Evolutionary conservation across 2,797 vertebrate genomes (phyloP), one percentile per base, ranked within the genome.

Genomic region (Paedocypris micromegethes): DNA sequence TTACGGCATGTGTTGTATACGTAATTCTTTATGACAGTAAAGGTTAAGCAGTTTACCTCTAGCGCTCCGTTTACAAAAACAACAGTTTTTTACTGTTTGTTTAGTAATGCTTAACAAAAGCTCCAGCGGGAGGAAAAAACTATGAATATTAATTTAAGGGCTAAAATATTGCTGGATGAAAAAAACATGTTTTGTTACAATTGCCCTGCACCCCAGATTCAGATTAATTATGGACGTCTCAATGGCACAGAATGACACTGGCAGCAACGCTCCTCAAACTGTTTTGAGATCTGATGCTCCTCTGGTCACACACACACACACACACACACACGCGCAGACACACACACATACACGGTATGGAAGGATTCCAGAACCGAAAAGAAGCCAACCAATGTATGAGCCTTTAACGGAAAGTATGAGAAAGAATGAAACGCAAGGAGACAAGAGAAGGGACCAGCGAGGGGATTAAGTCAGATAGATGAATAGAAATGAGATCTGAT

Each of bases 391-490:
- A 88, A 88, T 89, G 89, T 90, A 92, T 91, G 93, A 93, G 90
- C 93, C 92, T 91, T 92, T 94, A 94, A 94, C 94, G 92, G 92
- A 91, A 92, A 88, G 85, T 90, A 85, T 37, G 45, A 75, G 69
- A 76, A 56, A 43, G 58, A 70, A 65, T 59, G 3, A 41, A 66
- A 57, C 65, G 53, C 66, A 47, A 54, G 56, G 48, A 57, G 48
- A 57, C 66, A 68, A 42, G 47, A 47, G n/a, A 56, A 75, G 73
- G 43, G 64, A 69, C 77, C 77, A 67, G 85, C 80, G 81, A 83
- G 80, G 54, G 72, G 69, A 77, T 74, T 78, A 80, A 83, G 83
- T 79, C 70, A 75, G 71, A 85, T 80, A 79, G 78, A 66, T 55
- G 56, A 72, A 74, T 72, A 73, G 81, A 86, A 84, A 86, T 84